Conservation (phyloP, 92 coral and sea anemone species). For the Paragorgia papillata region DNA sequence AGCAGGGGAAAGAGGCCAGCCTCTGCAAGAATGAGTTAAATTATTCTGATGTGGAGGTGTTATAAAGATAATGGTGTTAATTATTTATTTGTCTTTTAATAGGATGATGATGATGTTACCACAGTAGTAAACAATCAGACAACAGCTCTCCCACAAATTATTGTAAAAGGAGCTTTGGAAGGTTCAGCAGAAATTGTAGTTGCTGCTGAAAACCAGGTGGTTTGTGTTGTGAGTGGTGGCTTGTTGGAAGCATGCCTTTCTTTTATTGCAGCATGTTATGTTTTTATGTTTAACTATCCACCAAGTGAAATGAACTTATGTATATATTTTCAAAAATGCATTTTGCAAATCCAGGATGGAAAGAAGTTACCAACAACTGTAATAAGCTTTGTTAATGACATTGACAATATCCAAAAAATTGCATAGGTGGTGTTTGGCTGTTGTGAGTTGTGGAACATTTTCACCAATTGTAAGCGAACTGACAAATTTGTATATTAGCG, state of each 20-base stretch:
- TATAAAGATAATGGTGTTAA: too few relatives aligned
- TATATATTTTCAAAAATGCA: conserved; percentile 52
- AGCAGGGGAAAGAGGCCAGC: too few relatives aligned
- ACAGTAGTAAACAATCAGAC: too few relatives aligned
- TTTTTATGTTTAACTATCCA: conserved; percentile 52
- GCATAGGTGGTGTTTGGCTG: too few relatives aligned
- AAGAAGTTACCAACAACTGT: conserved; percentile 54
- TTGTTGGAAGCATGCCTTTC: conserved; percentile 48
- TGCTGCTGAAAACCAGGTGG: conserved; percentile 42
- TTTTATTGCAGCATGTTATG: conserved; percentile 53
- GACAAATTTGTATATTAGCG: too few relatives aligned
- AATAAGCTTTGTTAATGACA: conserved; percentile 47
- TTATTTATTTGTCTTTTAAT: too few relatives aligned
- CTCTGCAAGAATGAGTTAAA: too few relatives aligned
- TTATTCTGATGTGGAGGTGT: too few relatives aligned
- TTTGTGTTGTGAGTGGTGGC: conserved; percentile 31
- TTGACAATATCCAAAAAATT: too few relatives aligned
- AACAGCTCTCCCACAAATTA: conserved; percentile 37
- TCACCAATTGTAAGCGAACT: too few relatives aligned
- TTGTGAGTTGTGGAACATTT: too few relatives aligned
- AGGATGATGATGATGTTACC: too few relatives aligned
- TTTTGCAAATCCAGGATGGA: conserved; percentile 55
- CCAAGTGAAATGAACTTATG: conserved; percentile 32
- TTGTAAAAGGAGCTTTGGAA: conserved; percentile 33
- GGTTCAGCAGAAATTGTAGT: conserved; percentile 25